Percentiles rank a stretch among this genome's conserved stretches.
phyloP scores from a whole-genome alignment of 2,888 invertebrate genomes.

The Parasteatoda lunata region DNA sequence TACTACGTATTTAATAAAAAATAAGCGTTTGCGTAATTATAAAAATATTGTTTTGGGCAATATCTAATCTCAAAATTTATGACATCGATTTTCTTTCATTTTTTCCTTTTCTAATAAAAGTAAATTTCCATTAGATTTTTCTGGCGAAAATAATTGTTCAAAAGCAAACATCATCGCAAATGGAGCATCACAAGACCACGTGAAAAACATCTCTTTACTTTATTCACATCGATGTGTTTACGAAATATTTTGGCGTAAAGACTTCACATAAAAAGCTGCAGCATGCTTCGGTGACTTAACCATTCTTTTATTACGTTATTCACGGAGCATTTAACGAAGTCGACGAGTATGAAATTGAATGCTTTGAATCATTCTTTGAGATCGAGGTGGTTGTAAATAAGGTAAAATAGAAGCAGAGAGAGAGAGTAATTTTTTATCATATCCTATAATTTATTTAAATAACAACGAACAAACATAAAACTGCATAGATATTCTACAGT shows the following conservation, averaged over 20 bases:
- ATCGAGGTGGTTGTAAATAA: background rate
- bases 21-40: too few species aligned
- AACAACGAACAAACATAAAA: too few species aligned
- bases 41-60: too few species aligned
- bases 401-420: too few species aligned
- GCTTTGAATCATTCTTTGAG: background rate
- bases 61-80: too few species aligned
- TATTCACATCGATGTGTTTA: slow-evolving; percentile 30
- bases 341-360: background rate
- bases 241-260: slow-evolving; percentile 22
- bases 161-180: slow-evolving; percentile 18
- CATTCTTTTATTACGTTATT: slow-evolving; percentile 39
- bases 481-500: too few species aligned
- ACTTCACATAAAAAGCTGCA: slow-evolving; percentile 23
- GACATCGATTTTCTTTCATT: too few species aligned
- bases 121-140: too few species aligned
- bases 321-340: slow-evolving; percentile 43
- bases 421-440: too few species aligned
- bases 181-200: slow-evolving; percentile 12
- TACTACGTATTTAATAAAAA: too few species aligned
- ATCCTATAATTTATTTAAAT: too few species aligned
- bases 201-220: slow-evolving; percentile 2
- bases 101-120: too few species aligned
- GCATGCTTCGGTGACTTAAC: slow-evolving; percentile 19
- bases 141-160: background rate